Evolutionary conservation across 1,140 invertebrate species (phyloP).

Genomic region (Arion vulgaris): DNA sequence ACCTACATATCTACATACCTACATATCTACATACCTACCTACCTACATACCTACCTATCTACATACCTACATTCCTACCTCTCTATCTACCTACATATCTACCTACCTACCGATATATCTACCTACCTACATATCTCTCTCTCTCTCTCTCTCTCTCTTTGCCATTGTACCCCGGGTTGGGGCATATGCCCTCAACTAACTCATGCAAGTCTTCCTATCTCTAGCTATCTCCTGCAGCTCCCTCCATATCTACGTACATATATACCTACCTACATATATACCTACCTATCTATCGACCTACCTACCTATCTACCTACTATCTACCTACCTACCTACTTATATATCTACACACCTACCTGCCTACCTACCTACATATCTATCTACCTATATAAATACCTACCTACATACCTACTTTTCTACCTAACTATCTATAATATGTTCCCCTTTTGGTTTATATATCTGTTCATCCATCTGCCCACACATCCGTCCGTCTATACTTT

Average conservation of each 20-base stretch:
- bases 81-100: neutral
- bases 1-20: neutral
- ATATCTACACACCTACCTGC: neutral
- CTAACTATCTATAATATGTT: neutral
- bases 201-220: neutral
- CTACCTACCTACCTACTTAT: neutral
- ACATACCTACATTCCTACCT: constrained; percentile 12
- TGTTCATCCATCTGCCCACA: neutral
- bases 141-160: neutral
- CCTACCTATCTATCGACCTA: neutral
- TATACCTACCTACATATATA: neutral
- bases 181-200: neutral
- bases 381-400: neutral
- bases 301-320: neutral
- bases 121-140: neutral
- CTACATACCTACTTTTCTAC: neutral
- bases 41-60: constrained; percentile 23
- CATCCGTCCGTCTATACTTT: neutral
- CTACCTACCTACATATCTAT: neutral
- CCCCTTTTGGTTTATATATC: neutral
- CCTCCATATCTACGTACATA: neutral
- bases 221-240: neutral
- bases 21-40: no score
- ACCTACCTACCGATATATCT: neutral
- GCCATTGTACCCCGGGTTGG: neutral